Evolutionary conservation across 2,888 invertebrate species (phyloP).

Genomic region (Blastobasis lacticolella): DNA sequence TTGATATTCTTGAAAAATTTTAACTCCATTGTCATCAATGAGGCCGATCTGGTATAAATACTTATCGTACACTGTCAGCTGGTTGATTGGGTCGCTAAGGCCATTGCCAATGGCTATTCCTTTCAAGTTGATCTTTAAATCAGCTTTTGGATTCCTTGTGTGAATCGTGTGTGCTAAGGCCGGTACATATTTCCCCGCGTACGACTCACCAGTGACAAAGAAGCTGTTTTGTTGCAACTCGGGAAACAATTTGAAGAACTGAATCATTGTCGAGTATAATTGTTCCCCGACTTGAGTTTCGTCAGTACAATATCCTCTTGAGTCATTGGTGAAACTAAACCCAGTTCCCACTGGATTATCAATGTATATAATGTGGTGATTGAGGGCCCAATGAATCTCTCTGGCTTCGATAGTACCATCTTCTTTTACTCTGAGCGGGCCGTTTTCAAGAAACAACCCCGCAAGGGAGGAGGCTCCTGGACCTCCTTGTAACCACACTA

Average conservation of each 20-base stretch:
- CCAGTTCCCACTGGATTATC: conserved; percentile 96
- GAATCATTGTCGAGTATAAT: conserved; percentile 82
- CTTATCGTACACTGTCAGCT: conserved; percentile 1
- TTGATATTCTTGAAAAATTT: neutral
- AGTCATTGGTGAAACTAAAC: conserved; percentile 88
- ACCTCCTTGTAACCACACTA: conserved; percentile 91
- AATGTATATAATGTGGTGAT: conserved; percentile 88
- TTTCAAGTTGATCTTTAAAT: conserved; percentile 82
- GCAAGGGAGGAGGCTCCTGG: conserved; percentile 87
- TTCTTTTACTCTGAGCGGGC: conserved; percentile 71
- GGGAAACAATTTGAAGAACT: conserved; percentile 89
- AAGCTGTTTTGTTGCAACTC: conserved; percentile 83
- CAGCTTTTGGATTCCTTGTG: conserved; percentile 73
- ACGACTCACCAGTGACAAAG: conserved; percentile 92
- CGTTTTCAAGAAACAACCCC: conserved; percentile 88
- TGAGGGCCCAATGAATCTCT: conserved; percentile 85
- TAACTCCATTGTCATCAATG: conserved; percentile 3
- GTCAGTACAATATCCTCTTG: conserved; percentile 84
- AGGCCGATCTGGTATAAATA: conserved; percentile 7
- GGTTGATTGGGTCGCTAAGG: conserved; percentile 7
- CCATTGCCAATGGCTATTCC: conserved; percentile 9
- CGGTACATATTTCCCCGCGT: conserved; percentile 86
- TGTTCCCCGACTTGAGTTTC: conserved; percentile 87
- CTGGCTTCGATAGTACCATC: conserved; percentile 68
- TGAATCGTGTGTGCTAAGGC: conserved; percentile 84